Evolutionary conservation across 2,888 invertebrate species (phyloP).

Genomic region (Philopedon plagiatum): DNA sequence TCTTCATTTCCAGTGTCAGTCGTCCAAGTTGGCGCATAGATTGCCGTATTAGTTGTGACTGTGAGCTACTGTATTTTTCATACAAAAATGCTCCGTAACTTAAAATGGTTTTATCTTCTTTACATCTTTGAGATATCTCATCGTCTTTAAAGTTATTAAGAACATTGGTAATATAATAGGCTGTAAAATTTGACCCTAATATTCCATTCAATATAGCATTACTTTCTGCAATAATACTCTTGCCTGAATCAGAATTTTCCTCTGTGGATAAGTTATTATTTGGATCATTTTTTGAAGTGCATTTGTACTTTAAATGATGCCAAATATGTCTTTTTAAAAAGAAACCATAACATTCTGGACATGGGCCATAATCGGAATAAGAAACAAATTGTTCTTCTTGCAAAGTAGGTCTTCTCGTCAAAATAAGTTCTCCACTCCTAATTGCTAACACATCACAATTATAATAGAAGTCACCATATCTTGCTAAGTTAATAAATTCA

Average conservation of each 20-base stretch:
- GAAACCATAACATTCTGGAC: conserved; percentile 45
- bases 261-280: background rate
- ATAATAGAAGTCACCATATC: conserved; percentile 44
- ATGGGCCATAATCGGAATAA: conserved; percentile 45
- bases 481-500: conserved; percentile 8
- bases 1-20: conserved; percentile 24
- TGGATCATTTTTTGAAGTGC: background rate
- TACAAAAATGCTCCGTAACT: conserved; percentile 44
- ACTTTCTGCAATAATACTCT: conserved; percentile 25
- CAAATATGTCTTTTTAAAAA: conserved; percentile 43
- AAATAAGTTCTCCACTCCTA: conserved; percentile 36
- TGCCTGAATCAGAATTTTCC: background rate
- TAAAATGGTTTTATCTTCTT: conserved; percentile 23
- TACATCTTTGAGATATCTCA: conserved; percentile 27
- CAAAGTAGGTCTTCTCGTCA: conserved; percentile 34
- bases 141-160: conserved; percentile 39
- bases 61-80: conserved; percentile 47
- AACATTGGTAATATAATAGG: conserved; percentile 27
- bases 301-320: conserved; percentile 45
- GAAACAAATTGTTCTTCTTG: conserved; percentile 34
- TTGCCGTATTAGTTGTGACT: conserved; percentile 40
- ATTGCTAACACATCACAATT: conserved; percentile 43
- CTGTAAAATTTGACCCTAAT: conserved; percentile 23
- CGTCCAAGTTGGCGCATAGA: conserved; percentile 41
- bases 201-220: conserved; percentile 39